Evolutionary conservation across 2,113 vertebrate genomes (phyloP).

Genomic region (Callionymus lyra): DNA sequence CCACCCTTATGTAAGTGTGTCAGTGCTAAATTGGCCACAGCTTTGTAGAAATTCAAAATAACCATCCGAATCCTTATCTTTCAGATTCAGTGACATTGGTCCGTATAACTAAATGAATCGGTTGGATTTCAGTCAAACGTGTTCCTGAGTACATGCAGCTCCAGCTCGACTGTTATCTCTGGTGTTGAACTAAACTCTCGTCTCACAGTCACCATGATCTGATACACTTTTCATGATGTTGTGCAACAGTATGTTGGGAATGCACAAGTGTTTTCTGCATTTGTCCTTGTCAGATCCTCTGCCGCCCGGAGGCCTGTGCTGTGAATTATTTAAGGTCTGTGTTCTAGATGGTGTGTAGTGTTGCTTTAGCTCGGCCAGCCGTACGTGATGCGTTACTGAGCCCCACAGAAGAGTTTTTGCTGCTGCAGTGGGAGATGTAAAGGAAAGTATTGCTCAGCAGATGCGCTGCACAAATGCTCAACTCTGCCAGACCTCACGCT

Average conservation of each 20-base stretch:
- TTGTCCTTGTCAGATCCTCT: not conserved
- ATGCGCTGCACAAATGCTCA: too few species aligned
- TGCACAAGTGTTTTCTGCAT: not conserved
- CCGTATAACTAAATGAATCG: not conserved
- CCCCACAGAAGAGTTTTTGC: constrained; percentile 1
- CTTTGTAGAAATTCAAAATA: too few species aligned
- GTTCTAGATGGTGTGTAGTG: constrained; percentile 13
- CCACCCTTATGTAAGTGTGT: too few species aligned
- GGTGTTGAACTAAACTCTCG: too few species aligned
- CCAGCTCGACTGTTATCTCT: not conserved
- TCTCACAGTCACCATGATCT: not conserved
- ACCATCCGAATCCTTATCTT: too few species aligned
- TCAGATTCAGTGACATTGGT: too few species aligned
- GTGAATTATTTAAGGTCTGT: constrained; percentile 26
- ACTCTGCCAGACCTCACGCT: too few species aligned
- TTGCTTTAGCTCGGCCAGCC: constrained; percentile 17
- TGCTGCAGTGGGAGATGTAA: constrained; percentile 5
- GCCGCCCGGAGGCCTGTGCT: not conserved
- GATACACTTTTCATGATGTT: not conserved
- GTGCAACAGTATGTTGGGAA: not conserved
- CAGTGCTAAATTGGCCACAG: too few species aligned
- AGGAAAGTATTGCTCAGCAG: too few species aligned
- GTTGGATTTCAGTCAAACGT: not conserved
- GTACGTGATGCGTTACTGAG: constrained; percentile 8
- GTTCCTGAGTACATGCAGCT: not conserved